phyloP scores from a whole-genome alignment of 1,140 invertebrate species.

The Cataglyphis hispanica region DNA sequence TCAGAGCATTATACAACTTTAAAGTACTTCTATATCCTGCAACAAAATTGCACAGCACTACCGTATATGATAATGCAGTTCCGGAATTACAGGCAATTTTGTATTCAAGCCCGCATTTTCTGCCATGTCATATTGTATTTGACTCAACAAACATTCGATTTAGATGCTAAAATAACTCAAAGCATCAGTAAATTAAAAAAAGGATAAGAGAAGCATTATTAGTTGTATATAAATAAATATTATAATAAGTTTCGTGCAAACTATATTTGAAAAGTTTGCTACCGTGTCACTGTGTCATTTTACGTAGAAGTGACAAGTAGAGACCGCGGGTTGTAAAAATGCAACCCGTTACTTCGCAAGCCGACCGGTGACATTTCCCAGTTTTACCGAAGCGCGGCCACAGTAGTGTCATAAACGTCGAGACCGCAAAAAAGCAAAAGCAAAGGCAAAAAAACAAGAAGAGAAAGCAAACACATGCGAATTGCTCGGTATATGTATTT shows the following conservation, averaged over 20 bases:
- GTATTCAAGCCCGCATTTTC: neutral
- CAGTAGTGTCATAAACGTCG: slow-evolving; percentile 42
- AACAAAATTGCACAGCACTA: neutral
- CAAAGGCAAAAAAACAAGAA: neutral
- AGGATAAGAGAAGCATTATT: neutral
- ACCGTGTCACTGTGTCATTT: neutral
- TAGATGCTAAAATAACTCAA: too few relatives aligned
- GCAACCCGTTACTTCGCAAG: slow-evolving; percentile 9
- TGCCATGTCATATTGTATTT: neutral
- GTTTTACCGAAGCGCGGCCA: slow-evolving; percentile 22
- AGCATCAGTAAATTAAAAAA: neutral
- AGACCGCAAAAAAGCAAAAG: neutral
- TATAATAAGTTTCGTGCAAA: neutral
- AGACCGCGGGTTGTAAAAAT: slow-evolving; percentile 16
- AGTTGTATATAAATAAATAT: neutral
- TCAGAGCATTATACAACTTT: neutral
- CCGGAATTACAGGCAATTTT: neutral
- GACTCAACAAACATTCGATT: neutral
- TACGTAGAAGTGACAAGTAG: slow-evolving; percentile 5
- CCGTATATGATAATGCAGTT: neutral
- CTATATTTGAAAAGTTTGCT: too few relatives aligned
- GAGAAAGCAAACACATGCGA: slow-evolving; percentile 31
- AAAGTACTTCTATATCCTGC: neutral
- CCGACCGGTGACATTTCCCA: slow-evolving; percentile 11
- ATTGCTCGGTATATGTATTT: slow-evolving; percentile 29